Evolutionary conservation across 2,888 invertebrate species (phyloP).

Genomic region (Eupelmus urozonus): DNA sequence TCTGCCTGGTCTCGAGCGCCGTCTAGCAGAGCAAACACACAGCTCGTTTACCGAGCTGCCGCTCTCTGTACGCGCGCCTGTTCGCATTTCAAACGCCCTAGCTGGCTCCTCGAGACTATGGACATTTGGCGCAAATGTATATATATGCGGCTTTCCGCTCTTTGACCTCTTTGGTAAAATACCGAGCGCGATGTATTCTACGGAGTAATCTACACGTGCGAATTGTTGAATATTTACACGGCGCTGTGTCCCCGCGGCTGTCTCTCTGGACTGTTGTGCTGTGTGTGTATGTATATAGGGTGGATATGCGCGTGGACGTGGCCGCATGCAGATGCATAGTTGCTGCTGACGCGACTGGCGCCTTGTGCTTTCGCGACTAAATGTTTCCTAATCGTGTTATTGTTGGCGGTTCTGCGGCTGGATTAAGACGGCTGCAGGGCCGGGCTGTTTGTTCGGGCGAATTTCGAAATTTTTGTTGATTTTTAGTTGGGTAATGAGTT

Average conservation of each 20-base stretch:
- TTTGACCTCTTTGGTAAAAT: slow-evolving; percentile 13
- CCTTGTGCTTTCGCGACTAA: background rate
- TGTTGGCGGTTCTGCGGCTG: too few species aligned
- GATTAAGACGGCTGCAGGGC: too few species aligned
- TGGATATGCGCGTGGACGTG: too few species aligned
- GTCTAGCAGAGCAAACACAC: slow-evolving; percentile 1
- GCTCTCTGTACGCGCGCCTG: background rate
- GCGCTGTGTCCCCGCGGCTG: background rate
- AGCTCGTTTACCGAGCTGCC: slow-evolving; percentile 10
- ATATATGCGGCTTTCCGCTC: background rate
- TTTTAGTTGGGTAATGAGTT: too few species aligned
- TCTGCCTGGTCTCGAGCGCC: background rate
- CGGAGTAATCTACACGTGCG: slow-evolving; percentile 28
- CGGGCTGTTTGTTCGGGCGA: too few species aligned
- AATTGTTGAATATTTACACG: slow-evolving; percentile 46
- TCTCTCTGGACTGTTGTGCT: too few species aligned
- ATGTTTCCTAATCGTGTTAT: background rate
- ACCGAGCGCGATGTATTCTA: slow-evolving; percentile 27
- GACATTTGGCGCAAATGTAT: background rate
- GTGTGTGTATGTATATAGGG: too few species aligned
- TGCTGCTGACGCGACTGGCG: too few species aligned
- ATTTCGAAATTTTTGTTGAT: too few species aligned
- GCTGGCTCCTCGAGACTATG: background rate
- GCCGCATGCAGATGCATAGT: too few species aligned
- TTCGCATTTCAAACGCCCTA: slow-evolving; percentile 47